Conservation (phyloP, 2,797 vertebrate species). For the Adelosebastes latens region DNA sequence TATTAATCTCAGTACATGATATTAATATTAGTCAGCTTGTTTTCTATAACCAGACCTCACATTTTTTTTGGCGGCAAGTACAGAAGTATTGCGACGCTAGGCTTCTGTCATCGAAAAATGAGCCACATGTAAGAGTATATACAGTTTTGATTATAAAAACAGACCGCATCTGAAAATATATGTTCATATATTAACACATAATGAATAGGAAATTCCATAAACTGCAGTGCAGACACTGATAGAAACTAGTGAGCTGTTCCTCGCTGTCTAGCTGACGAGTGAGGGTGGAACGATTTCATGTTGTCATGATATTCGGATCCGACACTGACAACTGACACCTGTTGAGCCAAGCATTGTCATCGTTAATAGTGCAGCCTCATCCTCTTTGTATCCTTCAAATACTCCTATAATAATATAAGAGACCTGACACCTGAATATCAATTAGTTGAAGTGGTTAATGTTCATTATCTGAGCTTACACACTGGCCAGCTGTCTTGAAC, state of each 20-base stretch:
- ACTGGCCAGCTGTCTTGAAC: constrained; percentile 7
- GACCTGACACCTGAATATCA: not conserved
- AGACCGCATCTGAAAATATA: not conserved
- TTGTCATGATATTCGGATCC: not conserved
- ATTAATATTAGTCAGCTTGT: not conserved
- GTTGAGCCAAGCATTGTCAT: not conserved
- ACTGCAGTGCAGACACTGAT: not conserved
- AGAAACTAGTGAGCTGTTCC: not conserved
- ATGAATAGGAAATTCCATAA: not conserved
- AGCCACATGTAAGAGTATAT: not conserved
- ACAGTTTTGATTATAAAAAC: not conserved
- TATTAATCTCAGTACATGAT: not conserved
- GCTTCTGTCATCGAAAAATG: not conserved
- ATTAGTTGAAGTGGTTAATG: not conserved
- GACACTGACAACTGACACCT: not conserved
- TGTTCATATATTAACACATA: not conserved
- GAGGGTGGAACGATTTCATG: not conserved
- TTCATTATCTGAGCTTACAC: constrained; percentile 10
- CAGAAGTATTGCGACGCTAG: too few species aligned
- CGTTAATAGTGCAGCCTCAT: not conserved
- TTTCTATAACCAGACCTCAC: not conserved
- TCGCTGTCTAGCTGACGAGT: not conserved
- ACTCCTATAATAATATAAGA: too few species aligned
- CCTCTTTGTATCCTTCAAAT: not conserved
- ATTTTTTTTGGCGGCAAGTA: too few species aligned